These are phyloP conservation scores for Coenonympha arcania DNA, from an alignment of 2,888 invertebrate genomes.

Conservation along the genomic window DNA sequence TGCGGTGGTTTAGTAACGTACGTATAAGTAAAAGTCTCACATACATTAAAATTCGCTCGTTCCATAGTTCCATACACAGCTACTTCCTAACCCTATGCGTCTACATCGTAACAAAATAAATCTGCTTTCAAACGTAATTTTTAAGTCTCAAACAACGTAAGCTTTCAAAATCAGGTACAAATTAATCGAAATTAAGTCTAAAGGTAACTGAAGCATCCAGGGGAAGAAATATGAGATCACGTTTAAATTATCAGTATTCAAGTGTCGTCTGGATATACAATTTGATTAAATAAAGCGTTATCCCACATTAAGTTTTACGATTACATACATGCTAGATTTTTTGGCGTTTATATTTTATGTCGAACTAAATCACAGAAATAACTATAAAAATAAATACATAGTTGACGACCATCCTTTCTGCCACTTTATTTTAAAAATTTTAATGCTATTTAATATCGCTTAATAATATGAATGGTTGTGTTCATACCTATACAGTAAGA, in stretches of 20 bases:
- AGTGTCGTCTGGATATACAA: slow-evolving; percentile 16
- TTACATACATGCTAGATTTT: slow-evolving; percentile 59
- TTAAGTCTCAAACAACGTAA: slow-evolving; percentile 59
- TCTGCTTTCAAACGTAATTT: slow-evolving; percentile 60
- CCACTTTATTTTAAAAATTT: slow-evolving; percentile 27
- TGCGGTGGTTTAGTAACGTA: slow-evolving; percentile 62
- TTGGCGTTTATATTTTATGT: slow-evolving; percentile 53
- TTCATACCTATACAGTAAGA: no score
- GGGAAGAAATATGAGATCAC: slow-evolving; percentile 68
- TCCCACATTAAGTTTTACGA: slow-evolving; percentile 34
- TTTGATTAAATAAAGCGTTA: slow-evolving; percentile 38
- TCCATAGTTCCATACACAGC: slow-evolving; percentile 57
- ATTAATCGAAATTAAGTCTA: slow-evolving; percentile 68
- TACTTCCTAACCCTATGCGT: slow-evolving; percentile 43
- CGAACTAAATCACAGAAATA: slow-evolving; percentile 67
- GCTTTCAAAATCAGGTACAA: slow-evolving; percentile 70
- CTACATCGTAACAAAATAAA: slow-evolving; percentile 55
- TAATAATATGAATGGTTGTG: not conserved
- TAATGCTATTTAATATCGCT: slow-evolving; percentile 1
- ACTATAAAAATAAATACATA: slow-evolving; percentile 37
- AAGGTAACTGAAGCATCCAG: slow-evolving; percentile 67
- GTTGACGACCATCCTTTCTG: slow-evolving; percentile 35
- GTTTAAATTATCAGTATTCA: slow-evolving; percentile 36
- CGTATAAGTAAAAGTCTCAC: slow-evolving; percentile 48
- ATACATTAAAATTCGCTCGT: slow-evolving; percentile 61